These are phyloP conservation scores for Monodelphis domestica DNA, from an alignment of 2,797 vertebrate species.

Conservation along the genomic window DNA sequence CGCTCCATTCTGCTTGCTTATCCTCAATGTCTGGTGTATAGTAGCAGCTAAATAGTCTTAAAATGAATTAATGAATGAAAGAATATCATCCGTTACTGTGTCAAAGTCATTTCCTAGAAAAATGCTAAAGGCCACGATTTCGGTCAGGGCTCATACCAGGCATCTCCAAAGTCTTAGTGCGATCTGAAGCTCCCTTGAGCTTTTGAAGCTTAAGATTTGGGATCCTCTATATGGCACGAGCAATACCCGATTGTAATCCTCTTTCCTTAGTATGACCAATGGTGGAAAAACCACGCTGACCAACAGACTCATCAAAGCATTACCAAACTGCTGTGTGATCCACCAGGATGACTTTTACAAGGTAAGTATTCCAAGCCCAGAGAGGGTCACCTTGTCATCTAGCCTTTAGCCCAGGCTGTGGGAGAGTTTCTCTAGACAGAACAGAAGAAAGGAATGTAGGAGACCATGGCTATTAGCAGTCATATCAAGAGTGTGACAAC, in stretches of 20 bases:
- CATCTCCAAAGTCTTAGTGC: not conserved
- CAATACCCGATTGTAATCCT: not conserved
- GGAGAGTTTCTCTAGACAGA: not conserved
- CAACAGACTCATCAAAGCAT: conserved; percentile 86
- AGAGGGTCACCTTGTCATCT: not conserved
- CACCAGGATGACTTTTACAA: conserved; percentile 98
- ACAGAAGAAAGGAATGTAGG: not conserved
- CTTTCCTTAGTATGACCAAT: conserved; percentile 91
- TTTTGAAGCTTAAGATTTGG: not conserved
- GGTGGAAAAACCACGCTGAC: conserved; percentile 97
- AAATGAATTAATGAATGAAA: not conserved
- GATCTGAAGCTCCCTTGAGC: not conserved
- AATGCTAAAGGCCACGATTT: not conserved
- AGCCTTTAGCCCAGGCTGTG: not conserved
- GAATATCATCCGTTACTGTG: not conserved
- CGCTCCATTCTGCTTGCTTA: not conserved
- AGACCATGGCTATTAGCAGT: not conserved
- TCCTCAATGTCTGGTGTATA: not conserved
- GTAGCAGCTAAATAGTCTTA: not conserved
- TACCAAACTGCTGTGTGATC: conserved; percentile 96
- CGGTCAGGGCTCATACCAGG: not conserved
- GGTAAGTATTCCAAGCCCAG: conserved; percentile 84
- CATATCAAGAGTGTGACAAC: not conserved
- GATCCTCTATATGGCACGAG: too few species aligned
- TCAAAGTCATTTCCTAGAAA: not conserved